Base-by-base conservation (phyloP, 2,113 vertebrate species). In the Hippopotamus amphibius region DNA sequence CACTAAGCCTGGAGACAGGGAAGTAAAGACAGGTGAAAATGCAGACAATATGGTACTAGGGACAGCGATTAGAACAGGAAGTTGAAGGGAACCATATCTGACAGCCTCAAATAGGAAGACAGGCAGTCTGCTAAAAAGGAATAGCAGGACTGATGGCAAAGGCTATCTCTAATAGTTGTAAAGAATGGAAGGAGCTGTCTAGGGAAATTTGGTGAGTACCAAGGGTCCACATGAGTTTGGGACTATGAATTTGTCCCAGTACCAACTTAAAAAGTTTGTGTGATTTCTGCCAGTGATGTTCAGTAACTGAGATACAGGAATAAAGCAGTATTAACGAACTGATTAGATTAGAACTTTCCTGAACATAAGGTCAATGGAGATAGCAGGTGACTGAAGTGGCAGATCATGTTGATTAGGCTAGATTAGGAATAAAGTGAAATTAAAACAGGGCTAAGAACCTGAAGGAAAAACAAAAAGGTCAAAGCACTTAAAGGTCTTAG, bases 261-360 rank as follows among this genome's bases (percentile, higher is more conserved):
- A 93, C n/a, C 41, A 90, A 90, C 66, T 48, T 79, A 74, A 15
- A 15, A 72, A 33, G 3, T 72, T 92, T 93, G 30, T 71, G 43
- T 48, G 13, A 86, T 77, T 95, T 96, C 61, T 96, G 61, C 24
- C 14, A 82, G 55, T 65, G 92, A 86, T 72, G 37, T 30, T 95
- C 13, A 90, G 55, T 48, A 86, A 48, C 28, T 94, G 68, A 97
- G 16, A 86, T 14, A 74, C 0, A 85, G 43, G 37, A 83, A 80
- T 63, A 83, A 88, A 86, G 41, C 53, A 77, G 28, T 22, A 80
- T 3, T 74, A 30, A 91, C 24, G 87, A 94, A 55, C 28, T 71
- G 30, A 94, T 90, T 46, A 71, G 61, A 95, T 65, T 26, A 93
- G 59, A 37, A 66, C 37, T 33, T 76, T 37, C 24, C 30, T 57